Percentiles rank a stretch among this genome's conserved stretches.
Evolutionary conservation across 1,140 invertebrate species (phyloP).

Genomic region (Nilaparvata lugens): DNA sequence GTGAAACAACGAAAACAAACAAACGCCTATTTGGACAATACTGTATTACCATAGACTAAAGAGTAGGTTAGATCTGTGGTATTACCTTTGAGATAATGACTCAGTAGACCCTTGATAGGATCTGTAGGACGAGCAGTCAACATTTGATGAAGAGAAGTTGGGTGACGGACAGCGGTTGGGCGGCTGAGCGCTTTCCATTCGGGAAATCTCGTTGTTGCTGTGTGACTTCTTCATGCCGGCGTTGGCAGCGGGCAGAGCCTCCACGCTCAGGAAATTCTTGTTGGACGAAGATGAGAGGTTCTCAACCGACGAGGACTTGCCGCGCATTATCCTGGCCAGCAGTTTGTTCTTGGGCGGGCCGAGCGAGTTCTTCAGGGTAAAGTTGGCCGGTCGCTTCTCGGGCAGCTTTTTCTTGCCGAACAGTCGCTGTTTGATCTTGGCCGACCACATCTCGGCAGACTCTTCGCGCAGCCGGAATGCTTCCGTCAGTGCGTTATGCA

Average conservation of each 20-base stretch:
- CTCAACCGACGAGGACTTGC: slow-evolving; percentile 21
- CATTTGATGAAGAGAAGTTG: not conserved
- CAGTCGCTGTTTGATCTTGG: slow-evolving; percentile 16
- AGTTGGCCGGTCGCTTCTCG: not conserved
- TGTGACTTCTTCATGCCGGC: slow-evolving; percentile 6
- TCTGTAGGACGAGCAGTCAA: not conserved
- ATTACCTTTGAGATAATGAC: slow-evolving; percentile 3
- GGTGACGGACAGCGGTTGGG: too few relatives aligned
- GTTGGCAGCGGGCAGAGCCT: not conserved
- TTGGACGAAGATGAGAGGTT: slow-evolving; percentile 10
- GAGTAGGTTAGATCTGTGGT: too few relatives aligned
- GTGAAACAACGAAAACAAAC: too few relatives aligned
- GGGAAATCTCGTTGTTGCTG: slow-evolving; percentile 15
- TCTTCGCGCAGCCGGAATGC: slow-evolving; percentile 16
- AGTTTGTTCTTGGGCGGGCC: slow-evolving; percentile 18
- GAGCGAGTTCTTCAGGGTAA: not conserved
- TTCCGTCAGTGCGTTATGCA: slow-evolving; percentile 19
- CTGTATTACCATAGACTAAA: too few relatives aligned
- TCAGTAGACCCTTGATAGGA: slow-evolving; percentile 16
- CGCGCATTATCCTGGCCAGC: slow-evolving; percentile 16
- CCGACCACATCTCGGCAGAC: slow-evolving; percentile 1
- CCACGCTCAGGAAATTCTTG: not conserved
- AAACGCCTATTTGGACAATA: too few relatives aligned
- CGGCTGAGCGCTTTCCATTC: not conserved
- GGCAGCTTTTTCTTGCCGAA: slow-evolving; percentile 18